These are phyloP conservation scores for Triplophysa bombifrons DNA, from an alignment of 2,797 vertebrate genomes.

Conservation along the genomic window DNA sequence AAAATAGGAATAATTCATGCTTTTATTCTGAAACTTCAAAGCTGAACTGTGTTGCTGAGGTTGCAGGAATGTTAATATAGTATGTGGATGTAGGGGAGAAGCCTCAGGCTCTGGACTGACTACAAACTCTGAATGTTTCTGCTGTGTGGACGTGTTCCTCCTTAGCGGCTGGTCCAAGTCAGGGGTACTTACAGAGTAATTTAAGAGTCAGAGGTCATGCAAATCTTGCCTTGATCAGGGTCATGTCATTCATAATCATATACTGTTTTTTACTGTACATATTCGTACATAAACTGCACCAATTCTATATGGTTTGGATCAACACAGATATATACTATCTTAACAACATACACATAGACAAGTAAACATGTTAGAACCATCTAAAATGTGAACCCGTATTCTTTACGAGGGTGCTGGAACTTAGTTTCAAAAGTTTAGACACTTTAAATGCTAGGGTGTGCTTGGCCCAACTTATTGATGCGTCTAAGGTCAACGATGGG, in stretches of 20 bases:
- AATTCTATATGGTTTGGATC: neutral
- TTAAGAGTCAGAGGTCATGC: conserved; percentile 16
- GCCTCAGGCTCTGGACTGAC: conserved; percentile 34
- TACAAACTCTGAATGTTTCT: conserved; percentile 7
- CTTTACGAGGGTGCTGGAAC: no score
- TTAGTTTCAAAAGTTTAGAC: no score
- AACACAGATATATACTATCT: neutral
- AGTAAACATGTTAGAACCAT: neutral
- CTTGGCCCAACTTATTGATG: no score
- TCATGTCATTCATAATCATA: neutral
- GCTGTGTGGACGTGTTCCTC: conserved; percentile 14
- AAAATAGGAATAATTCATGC: conserved; percentile 62
- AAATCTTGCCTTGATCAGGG: neutral
- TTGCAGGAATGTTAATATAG: conserved; percentile 54
- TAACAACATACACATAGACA: neutral
- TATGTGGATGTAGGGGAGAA: conserved; percentile 30
- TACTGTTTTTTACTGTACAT: no score
- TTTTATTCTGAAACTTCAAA: conserved; percentile 59
- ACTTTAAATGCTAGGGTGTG: no score
- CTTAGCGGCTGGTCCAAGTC: conserved; percentile 8
- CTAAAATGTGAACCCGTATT: neutral
- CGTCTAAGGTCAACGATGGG: no score
- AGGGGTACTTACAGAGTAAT: neutral
- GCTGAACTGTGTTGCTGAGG: conserved; percentile 51
- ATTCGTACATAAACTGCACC: neutral